Evolutionary conservation across 35 echinoderm and acorn worm genomes (phyloP), one percentile per base, ranked within the genome.

Genomic region (Diadema setosum): DNA sequence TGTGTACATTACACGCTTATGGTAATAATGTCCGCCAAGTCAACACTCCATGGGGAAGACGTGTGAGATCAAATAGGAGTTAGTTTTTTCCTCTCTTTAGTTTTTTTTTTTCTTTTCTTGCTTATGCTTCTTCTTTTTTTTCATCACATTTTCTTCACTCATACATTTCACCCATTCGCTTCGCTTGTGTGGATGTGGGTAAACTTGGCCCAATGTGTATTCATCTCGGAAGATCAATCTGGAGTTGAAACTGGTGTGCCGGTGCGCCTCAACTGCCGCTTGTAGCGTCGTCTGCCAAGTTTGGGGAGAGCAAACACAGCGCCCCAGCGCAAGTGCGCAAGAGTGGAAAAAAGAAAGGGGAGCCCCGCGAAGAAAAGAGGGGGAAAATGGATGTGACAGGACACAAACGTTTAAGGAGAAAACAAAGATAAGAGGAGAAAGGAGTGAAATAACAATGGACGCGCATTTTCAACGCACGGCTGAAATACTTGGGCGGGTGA

Each of bases 1-100:
- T 42, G 73, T 78, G 73, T 78, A 78, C 73, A 78, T 78, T 78
- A 41, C 73, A 78, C 73, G 73, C 73, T 78, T 78, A 78, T 78
- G 73, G 73, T 78, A 78, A 78, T 78, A 78, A 78, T 78, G 39
- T 41, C 40, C 11, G 2, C 3, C 25, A 78, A 42, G 73, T 78
- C 73, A 78, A 78, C 73, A 78, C 16, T 7, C 21, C 11, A 36
- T 41, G 63, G 23, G 40, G 40, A 3, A 78, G 37, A 78, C 73
- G 73, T 44, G 40, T 25, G 40, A 44, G 73, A 78, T 78, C 73
- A 78, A 78, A 78, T 78, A 67, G 27, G 30, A 67, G 27, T n/a
- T n/a, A 26, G 27, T 67, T 67, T 59, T 60, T 67, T 67, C 24
- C 63, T 67, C 63, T 34, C 7, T 67, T n/a, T 32, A 33, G 3